Evolutionary conservation across 1,140 invertebrate genomes (phyloP).

Genomic region (Heliconius himera): DNA sequence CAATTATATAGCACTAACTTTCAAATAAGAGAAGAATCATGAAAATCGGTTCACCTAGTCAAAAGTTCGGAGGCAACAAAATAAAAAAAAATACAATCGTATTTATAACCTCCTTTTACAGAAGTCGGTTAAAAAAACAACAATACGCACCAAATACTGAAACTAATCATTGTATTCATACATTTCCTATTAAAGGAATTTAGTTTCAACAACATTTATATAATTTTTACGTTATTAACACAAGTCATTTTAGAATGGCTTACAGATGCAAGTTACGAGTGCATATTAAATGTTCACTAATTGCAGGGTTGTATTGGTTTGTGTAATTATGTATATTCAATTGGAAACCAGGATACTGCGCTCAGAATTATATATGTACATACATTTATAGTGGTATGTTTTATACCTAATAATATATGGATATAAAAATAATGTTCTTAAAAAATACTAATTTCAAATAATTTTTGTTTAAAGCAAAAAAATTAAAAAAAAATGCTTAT

Average conservation of each 20-base stretch:
- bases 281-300: conserved; percentile 4
- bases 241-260: neutral
- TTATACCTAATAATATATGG: too few species aligned
- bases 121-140: too few species aligned
- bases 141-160: neutral
- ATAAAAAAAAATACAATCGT: too few species aligned
- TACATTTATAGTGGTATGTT: neutral
- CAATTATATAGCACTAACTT: too few species aligned
- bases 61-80: too few species aligned
- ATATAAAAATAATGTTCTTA: too few species aligned
- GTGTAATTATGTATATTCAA: neutral
- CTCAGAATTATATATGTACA: neutral
- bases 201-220: neutral
- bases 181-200: neutral
- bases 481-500: too few species aligned
- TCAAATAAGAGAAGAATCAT: too few species aligned
- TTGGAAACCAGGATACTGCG: neutral
- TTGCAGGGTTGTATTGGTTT: conserved; percentile 1
- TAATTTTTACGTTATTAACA: neutral
- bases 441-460: too few species aligned
- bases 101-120: too few species aligned
- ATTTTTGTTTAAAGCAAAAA: too few species aligned
- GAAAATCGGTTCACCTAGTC: too few species aligned
- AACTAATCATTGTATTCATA: neutral
- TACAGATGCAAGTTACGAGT: neutral